Evolutionary conservation across 2,797 vertebrate genomes (phyloP).

Genomic region (Miichthys miiuy): DNA sequence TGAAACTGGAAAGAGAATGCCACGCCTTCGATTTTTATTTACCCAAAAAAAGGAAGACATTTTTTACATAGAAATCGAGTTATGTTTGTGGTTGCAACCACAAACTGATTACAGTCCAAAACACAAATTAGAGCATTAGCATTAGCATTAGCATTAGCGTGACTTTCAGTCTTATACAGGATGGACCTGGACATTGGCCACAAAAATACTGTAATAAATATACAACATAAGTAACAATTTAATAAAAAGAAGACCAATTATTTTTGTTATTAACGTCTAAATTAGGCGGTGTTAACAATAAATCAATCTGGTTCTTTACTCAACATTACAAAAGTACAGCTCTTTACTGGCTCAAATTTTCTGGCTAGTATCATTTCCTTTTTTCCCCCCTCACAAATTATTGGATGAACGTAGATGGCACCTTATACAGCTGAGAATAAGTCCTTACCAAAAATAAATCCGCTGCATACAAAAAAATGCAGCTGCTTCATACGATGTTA

Average conservation of each 20-base stretch:
- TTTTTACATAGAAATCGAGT: slow-evolving; percentile 31
- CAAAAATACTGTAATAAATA: slow-evolving; percentile 9
- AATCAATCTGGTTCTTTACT: slow-evolving; percentile 17
- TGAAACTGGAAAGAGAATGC: slow-evolving; percentile 18
- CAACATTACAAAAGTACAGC: not conserved
- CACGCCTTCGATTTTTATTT: slow-evolving; percentile 47
- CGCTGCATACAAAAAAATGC: slow-evolving; percentile 35
- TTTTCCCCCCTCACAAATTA: not conserved
- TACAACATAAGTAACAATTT: slow-evolving; percentile 22
- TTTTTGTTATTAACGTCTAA: not conserved
- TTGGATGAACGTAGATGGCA: slow-evolving; percentile 13
- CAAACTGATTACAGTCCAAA: slow-evolving; percentile 18
- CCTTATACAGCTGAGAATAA: slow-evolving; percentile 4
- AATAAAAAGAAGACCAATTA: slow-evolving; percentile 4
- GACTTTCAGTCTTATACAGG: not conserved
- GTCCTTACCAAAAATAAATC: slow-evolving; percentile 51
- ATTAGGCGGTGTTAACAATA: not conserved
- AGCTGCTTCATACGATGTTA: slow-evolving; percentile 26
- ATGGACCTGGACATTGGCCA: not conserved
- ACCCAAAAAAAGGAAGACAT: slow-evolving; percentile 44
- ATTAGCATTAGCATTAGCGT: not conserved
- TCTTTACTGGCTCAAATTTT: not conserved
- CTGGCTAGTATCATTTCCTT: not conserved
- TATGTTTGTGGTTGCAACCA: slow-evolving; percentile 25
- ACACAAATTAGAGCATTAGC: slow-evolving; percentile 4